Base-by-base conservation (phyloP, 2,797 vertebrate species). In the Buphagus erythrorhynchus region DNA sequence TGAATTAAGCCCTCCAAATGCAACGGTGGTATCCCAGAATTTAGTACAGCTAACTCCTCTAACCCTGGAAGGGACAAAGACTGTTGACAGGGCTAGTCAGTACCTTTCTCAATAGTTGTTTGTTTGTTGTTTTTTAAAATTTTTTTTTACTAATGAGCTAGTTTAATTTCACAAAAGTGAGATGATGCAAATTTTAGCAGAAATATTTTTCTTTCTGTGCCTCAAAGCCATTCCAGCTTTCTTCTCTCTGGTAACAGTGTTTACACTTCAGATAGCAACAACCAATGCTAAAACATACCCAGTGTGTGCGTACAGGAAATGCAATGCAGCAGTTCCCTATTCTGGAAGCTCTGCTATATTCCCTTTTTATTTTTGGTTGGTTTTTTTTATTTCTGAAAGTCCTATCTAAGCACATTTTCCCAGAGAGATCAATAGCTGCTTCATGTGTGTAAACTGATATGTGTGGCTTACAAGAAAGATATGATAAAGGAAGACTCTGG, bases 381-480 rank as follows among this genome's bases (percentile, higher is more conserved):
- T 22, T 22, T 35, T 49, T 35, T 21, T 29, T 28, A 17, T 24
- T 57, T 10, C 16, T 45, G 5, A 55, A 92, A 83, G 28, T 58
- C 22, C 48, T 43, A 11, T 66, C 77, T 65, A 85, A 93, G 81
- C 68, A 45, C 38, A 65, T 93, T 87, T 95, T 85, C 38, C 13
- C 9, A 55, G 69, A 84, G 20, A 88, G 61, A 95, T 96, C 92
- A 90, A 91, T 95, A 94, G 62, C 43, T 80, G 38, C 71, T 87
- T 93, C 78, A 46, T 65, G 51, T 92, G 49, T 90, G 78, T 88
- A 86, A 88, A 93, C 66, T 43, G 90, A 79, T 90, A 85, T 76
- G n/a, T 82, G 49, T 76, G 90, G 67, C 57, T 86, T 79, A 73
- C 57, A 81, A 61, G 40, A 81, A 84, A 86, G 76, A 88, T 86